phyloP scores from a whole-genome alignment of 2,888 invertebrate genomes.

The Brassicogethes aeneus region DNA sequence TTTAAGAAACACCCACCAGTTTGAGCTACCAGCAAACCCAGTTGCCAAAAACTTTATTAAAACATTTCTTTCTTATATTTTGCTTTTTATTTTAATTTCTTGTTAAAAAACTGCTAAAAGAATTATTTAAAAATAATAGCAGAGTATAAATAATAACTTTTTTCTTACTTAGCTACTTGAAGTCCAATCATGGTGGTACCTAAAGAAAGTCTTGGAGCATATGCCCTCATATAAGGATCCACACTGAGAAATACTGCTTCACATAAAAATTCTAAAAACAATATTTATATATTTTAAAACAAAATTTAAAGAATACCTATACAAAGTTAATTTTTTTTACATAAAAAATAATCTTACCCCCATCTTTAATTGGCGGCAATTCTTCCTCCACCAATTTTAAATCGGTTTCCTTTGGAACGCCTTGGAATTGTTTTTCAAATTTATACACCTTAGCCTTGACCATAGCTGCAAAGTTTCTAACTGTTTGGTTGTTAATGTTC shows the following conservation, averaged over 20 bases:
- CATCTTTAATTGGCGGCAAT: conserved; percentile 53
- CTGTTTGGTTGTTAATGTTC: too few species aligned
- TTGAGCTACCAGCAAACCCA: too few species aligned
- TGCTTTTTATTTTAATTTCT: too few species aligned
- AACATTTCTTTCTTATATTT: too few species aligned
- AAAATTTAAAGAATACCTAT: not conserved
- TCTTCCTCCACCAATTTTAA: conserved; percentile 59
- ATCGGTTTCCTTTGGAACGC: conserved; percentile 55
- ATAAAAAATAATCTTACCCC: too few species aligned
- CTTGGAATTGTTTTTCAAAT: conserved; percentile 55
- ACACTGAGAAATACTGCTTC: conserved; percentile 62
- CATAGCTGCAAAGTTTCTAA: conserved; percentile 11
- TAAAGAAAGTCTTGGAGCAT: conserved; percentile 37
- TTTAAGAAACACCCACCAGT: too few species aligned
- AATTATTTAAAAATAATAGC: too few species aligned
- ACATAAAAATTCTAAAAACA: conserved; percentile 54
- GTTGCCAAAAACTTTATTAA: too few species aligned
- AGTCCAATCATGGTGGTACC: not conserved
- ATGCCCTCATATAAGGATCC: conserved; percentile 63
- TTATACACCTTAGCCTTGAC: conserved; percentile 52
- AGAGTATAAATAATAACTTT: not conserved
- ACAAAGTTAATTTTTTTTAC: too few species aligned
- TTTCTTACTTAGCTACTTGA: conserved; percentile 1
- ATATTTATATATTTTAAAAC: too few species aligned
- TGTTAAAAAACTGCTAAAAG: too few species aligned